Evolutionary conservation across 2,888 invertebrate species (phyloP), one percentile per base, ranked within the genome.

Genomic region (Trachelus stipa): DNA sequence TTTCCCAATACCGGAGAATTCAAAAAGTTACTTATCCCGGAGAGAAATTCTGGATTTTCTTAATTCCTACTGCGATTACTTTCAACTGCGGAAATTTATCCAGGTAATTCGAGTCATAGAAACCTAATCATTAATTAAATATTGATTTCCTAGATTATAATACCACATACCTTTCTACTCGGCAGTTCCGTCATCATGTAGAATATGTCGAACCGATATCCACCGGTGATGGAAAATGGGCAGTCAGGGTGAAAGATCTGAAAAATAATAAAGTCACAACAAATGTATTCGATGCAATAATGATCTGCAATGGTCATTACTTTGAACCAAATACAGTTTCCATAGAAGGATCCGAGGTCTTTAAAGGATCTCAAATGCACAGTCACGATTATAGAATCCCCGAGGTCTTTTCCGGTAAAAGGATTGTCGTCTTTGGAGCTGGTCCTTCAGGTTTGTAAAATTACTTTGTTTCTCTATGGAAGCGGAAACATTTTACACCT

Each of bases 41-140:
- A 93, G 94, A 75, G 95, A 96, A 81, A 96, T 97, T 90, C 92
- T 95, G 40, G 91, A 94, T 0, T 97, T 97, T 88, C 92, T 97
- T 4, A 93, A 95, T 85, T 91, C 93, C 1, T 97, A 97, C 88
- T 94, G 96, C 0, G 93, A 95, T 78, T 92, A 95, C 83, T 96
- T 95, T 87, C 91, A 94, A 23, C 92, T 97, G 73, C 93, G 93
- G n/a, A 88, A 93, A 73, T 92, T 93, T 82, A 95, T 96, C 74
- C 93, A 94, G 92, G 95, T 95, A 91, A 88, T 86, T 78, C 31
- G 9, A 56, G 9, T 9, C 23, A 56, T 56, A 23, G 56, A 56
- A 56, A 23, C 23, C 9, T 23, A 15, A 15, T 23, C 23, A 56
- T 56, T 56, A 11, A 71, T 30, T 71, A 71, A 71, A 33, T 71